These are phyloP conservation scores for Lepisosteus oculatus DNA, from an alignment of 2,113 vertebrate species.

Conservation along the genomic window DNA sequence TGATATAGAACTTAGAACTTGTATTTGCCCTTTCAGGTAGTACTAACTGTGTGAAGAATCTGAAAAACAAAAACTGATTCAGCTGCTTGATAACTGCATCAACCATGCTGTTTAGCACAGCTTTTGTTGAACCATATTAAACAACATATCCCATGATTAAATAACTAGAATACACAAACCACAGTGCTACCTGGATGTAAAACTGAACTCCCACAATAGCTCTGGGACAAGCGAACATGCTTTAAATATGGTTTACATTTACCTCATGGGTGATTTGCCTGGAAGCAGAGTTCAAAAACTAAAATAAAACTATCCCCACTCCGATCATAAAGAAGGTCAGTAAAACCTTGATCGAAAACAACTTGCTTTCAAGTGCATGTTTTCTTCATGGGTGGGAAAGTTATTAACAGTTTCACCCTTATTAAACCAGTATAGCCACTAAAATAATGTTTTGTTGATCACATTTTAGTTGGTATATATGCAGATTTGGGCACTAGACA, in stretches of 20 bases:
- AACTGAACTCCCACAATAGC: no score
- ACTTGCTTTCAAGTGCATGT: not conserved
- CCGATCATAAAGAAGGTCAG: not conserved
- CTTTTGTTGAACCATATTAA: not conserved
- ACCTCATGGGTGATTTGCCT: no score
- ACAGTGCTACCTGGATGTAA: not conserved
- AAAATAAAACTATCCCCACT: not conserved
- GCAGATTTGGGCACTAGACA: not conserved
- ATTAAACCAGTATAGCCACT: not conserved
- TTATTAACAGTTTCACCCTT: not conserved
- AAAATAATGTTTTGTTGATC: not conserved
- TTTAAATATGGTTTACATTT: no score
- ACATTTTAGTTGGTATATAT: not conserved
- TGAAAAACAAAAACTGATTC: no score
- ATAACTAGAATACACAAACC: not conserved
- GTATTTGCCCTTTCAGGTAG: no score
- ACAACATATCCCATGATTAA: not conserved
- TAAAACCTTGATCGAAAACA: not conserved
- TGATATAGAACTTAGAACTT: no score
- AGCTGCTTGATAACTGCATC: not conserved
- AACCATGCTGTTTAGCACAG: not conserved
- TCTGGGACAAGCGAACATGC: no score
- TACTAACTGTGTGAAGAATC: no score
- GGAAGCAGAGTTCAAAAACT: no score
- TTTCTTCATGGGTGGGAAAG: constrained; percentile 2